A percentile compares a stretch with the other conserved stretches of the same genome.
Evolutionary conservation across 2,797 vertebrate genomes (phyloP).

Genomic region (Chromobotia macracanthus): DNA sequence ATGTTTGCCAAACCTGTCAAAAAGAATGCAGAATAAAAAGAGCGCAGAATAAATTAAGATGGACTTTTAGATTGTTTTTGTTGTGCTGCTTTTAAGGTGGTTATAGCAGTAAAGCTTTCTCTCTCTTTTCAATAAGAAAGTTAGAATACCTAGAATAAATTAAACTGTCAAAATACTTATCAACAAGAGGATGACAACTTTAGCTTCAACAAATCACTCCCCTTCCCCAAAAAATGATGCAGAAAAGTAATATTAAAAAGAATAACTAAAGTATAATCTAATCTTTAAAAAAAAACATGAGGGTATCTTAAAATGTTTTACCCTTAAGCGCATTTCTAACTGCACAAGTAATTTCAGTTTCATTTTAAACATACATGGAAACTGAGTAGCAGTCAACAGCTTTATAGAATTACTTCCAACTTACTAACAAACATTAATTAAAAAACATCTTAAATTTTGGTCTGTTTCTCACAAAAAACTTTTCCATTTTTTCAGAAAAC

Average conservation of each 20-base stretch:
- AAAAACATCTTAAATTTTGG: too few relatives aligned
- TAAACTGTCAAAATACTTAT: slow-evolving; percentile 73
- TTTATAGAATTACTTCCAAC: too few relatives aligned
- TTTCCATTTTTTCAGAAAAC: too few relatives aligned
- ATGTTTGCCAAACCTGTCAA: slow-evolving; percentile 92
- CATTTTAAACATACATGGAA: background rate
- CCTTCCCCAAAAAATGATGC: background rate
- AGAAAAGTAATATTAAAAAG: background rate
- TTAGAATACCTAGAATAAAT: slow-evolving; percentile 69
- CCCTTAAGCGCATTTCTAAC: background rate
- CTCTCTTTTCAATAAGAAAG: slow-evolving; percentile 48
- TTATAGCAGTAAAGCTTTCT: slow-evolving; percentile 15
- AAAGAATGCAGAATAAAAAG: too few relatives aligned
- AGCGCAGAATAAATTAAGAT: slow-evolving; percentile 34
- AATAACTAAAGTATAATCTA: background rate
- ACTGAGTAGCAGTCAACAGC: background rate
- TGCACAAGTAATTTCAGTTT: too few relatives aligned
- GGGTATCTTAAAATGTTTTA: background rate
- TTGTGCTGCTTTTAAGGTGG: slow-evolving; percentile 5
- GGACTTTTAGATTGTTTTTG: slow-evolving; percentile 17
- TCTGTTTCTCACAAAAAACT: too few relatives aligned
- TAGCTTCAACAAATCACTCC: slow-evolving; percentile 30
- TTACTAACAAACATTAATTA: background rate
- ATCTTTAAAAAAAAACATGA: background rate
- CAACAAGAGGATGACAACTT: slow-evolving; percentile 61